A percentile compares a stretch with the other conserved stretches of the same genome.
Evolutionary conservation across 2,113 vertebrate genomes (phyloP).

Genomic region (Eretmochelys imbricata): DNA sequence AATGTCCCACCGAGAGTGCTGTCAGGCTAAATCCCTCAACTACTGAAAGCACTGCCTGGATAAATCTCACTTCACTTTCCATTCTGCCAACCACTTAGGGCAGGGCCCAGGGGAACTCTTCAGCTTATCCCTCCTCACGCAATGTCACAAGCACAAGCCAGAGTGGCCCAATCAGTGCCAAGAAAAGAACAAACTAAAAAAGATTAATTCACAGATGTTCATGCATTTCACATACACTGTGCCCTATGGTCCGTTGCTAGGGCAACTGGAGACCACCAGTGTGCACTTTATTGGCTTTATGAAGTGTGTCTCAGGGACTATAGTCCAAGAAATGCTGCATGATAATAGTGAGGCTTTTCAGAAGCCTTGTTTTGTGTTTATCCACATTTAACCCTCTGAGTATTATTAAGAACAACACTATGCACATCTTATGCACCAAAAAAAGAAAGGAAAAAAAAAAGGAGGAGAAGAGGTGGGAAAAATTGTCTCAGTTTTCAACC

Average conservation of each 20-base stretch:
- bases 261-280: constrained; percentile 93
- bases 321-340: constrained; percentile 82
- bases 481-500: background rate
- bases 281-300: constrained; percentile 91
- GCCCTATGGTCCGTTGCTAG: constrained; percentile 92
- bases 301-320: constrained; percentile 86
- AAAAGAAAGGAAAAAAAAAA: background rate
- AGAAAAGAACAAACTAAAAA: constrained; percentile 84
- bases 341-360: constrained; percentile 79
- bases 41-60: constrained; percentile 44
- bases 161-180: constrained; percentile 71
- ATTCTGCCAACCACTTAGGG: constrained; percentile 72
- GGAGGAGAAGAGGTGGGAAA: background rate
- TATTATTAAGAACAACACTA: constrained; percentile 70
- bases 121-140: constrained; percentile 73
- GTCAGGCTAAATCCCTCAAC: constrained; percentile 64
- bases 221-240: constrained; percentile 89
- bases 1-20: constrained; percentile 53
- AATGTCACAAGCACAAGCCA: constrained; percentile 77
- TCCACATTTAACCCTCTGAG: constrained; percentile 80
- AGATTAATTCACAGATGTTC: constrained; percentile 88
- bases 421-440: background rate
- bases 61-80: constrained; percentile 72
- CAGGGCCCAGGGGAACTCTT: constrained; percentile 73
- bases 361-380: constrained; percentile 81